phyloP scores from a whole-genome alignment of 2,113 vertebrate genomes.

The Sterna hirundo region DNA sequence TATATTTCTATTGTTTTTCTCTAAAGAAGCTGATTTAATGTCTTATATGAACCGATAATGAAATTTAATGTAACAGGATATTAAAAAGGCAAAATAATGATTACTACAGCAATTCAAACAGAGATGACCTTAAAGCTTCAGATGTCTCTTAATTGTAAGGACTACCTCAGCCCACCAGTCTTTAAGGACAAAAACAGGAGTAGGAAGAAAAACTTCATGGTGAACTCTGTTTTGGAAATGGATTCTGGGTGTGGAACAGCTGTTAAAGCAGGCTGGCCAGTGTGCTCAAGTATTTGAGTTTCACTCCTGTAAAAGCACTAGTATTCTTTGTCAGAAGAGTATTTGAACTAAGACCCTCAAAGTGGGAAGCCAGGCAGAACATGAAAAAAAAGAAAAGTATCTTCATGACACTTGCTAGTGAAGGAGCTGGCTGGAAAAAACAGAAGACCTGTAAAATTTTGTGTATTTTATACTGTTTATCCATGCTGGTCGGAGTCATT shows the following conservation, averaged over 20 bases:
- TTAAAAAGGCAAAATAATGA: slow-evolving; percentile 43
- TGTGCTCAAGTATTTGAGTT: not conserved
- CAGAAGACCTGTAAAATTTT: not conserved
- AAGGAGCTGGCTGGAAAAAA: not conserved
- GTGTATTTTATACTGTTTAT: not conserved
- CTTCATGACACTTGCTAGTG: not conserved
- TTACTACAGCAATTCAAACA: not conserved
- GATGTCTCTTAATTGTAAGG: not conserved
- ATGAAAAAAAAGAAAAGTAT: not conserved
- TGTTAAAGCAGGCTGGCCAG: not conserved
- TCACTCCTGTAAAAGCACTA: not conserved
- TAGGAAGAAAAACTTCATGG: not conserved
- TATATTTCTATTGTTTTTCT: not conserved
- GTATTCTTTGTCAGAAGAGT: not conserved
- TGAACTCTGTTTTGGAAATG: not conserved
- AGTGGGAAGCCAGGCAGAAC: not conserved
- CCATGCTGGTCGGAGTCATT: not conserved
- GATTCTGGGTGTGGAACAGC: not conserved
- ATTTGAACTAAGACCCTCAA: not conserved
- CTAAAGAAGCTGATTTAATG: slow-evolving; percentile 17
- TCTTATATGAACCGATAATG: not conserved
- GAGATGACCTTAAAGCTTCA: not conserved
- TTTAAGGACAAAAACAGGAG: not conserved
- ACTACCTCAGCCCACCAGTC: not conserved
- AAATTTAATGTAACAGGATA: slow-evolving; percentile 4